These are phyloP conservation scores for Labrus mixtus DNA, from an alignment of 2,113 vertebrate genomes.

Conservation along the genomic window DNA sequence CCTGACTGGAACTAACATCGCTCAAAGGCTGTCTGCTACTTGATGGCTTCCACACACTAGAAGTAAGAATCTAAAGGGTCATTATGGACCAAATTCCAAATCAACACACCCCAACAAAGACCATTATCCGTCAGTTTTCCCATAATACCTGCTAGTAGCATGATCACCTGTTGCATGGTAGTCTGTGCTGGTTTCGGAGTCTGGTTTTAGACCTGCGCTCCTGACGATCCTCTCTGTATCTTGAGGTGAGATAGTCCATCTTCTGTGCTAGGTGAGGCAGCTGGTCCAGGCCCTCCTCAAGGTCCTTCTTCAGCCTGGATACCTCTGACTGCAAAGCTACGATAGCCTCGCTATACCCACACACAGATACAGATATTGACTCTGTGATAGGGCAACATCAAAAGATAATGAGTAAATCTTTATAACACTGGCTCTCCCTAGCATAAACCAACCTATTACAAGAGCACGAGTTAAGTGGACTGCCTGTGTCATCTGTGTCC, in stretches of 20 bases:
- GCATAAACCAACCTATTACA: constrained; percentile 76
- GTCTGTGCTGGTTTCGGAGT: constrained; percentile 43
- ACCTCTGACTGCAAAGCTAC: constrained; percentile 81
- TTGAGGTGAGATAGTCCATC: constrained; percentile 73
- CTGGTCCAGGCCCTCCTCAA: constrained; percentile 78
- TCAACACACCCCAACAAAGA: neutral
- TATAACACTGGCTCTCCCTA: neutral
- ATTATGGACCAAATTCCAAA: neutral
- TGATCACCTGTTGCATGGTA: constrained; percentile 60
- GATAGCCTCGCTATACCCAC: constrained; percentile 75
- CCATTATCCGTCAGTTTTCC: neutral
- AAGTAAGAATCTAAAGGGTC: neutral
- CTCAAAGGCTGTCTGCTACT: constrained; percentile 36
- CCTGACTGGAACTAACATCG: constrained; percentile 36
- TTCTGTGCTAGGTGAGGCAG: constrained; percentile 75
- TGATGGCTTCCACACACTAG: constrained; percentile 39
- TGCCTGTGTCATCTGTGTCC: constrained; percentile 28
- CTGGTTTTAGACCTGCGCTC: constrained; percentile 53
- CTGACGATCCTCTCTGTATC: constrained; percentile 60
- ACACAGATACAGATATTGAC: neutral
- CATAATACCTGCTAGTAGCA: neutral
- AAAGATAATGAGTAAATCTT: neutral
- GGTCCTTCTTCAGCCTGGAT: constrained; percentile 77
- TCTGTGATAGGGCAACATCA: neutral
- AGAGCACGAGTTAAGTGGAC: constrained; percentile 65